Evolutionary conservation across 64 coral and sea anemone species (phyloP), one percentile per base, ranked within the genome.

Genomic region (Montipora capricornis): DNA sequence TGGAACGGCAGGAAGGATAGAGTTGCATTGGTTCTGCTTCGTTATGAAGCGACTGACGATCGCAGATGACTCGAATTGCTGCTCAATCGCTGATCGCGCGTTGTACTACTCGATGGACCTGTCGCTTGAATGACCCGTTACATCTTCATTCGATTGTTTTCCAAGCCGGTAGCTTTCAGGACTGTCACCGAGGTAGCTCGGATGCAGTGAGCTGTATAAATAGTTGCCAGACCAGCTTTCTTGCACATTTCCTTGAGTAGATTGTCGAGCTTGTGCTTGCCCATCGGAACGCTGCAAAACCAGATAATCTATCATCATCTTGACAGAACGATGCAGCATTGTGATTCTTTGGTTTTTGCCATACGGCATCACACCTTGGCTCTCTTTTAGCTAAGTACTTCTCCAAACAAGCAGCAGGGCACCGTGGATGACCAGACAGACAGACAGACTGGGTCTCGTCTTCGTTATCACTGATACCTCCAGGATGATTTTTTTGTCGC

Each of bases 191-290:
- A 93, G 44, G 91, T 93, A 47, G 91, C 74, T 84, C 91, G 55
- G 52, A 93, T 77, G 76, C 91, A 93, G 75, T 88, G 83, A 29
- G 91, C 83, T 9, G 76, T 93, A 93, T 7, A 87, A 55, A 55
- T 49, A 44, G n/a, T n/a, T 50, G 74, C 77, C 13, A 76, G 69
- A 80, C 77, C 61, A 93, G 83, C 91, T 46, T 80, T 93, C 61
- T 93, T 79, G 46, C 91, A 24, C 75, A 88, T 88, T 69, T 52
- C 75, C 24, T 46, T 86, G 12, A 88, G 58, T 48, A 87, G 60
- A 53, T 49, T 88, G 7, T 88, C 83, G n/a, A 93, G 83, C 75
- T 46, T 93, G 91, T 87, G 73, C 48, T 93, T 93, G 19, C 75
- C 74, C 16, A 87, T 7, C 20, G 68, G 78, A 20, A 75, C 79